phyloP scores from a whole-genome alignment of 2,113 vertebrate genomes.

The Pristiophorus japonicus region DNA sequence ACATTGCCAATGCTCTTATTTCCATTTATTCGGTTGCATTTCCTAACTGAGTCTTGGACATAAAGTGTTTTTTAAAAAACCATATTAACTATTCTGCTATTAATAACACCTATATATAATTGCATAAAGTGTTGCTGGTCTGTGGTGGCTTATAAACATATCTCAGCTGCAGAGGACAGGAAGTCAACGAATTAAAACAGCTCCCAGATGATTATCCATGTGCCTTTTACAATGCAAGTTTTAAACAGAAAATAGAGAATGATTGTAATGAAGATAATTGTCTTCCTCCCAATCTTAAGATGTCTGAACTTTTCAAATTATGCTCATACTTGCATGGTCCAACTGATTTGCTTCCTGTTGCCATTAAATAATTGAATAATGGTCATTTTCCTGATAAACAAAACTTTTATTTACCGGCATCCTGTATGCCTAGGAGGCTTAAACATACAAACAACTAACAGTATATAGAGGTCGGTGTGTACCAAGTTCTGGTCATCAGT shows the following conservation, averaged over 20 bases:
- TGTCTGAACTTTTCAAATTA: conserved; percentile 9
- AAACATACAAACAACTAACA: neutral
- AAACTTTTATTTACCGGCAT: conserved; percentile 25
- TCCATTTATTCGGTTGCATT: neutral
- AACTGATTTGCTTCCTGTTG: neutral
- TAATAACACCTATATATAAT: neutral
- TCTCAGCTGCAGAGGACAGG: conserved; percentile 1
- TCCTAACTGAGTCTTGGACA: neutral
- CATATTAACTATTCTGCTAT: neutral
- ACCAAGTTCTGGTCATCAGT: neutral
- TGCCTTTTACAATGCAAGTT: neutral
- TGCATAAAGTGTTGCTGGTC: neutral
- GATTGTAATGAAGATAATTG: conserved; percentile 31
- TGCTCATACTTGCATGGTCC: neutral
- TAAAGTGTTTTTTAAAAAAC: neutral
- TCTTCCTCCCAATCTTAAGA: neutral
- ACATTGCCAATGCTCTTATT: neutral
- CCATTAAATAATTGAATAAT: conserved; percentile 33
- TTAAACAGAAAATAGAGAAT: conserved; percentile 23
- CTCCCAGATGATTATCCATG: neutral
- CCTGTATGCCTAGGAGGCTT: neutral
- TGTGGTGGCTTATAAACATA: neutral
- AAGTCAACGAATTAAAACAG: conserved; percentile 8
- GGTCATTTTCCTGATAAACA: conserved; percentile 16
- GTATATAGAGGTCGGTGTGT: neutral